phyloP scores from a whole-genome alignment of 2,888 invertebrate genomes.

The Neoitamus cyanurus region DNA sequence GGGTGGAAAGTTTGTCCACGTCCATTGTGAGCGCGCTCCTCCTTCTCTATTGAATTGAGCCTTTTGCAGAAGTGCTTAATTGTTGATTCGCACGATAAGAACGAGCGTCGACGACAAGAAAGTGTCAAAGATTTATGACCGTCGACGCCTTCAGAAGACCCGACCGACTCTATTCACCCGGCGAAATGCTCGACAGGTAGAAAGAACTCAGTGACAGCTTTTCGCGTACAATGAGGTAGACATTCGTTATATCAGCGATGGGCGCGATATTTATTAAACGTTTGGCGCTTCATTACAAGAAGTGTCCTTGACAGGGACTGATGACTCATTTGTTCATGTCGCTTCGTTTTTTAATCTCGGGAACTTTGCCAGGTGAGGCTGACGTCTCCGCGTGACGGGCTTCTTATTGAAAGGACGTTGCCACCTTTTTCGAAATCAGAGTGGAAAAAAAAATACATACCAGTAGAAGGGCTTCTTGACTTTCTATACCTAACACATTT shows the following conservation, averaged over 20 bases:
- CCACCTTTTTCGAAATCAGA: neutral
- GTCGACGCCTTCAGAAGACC: neutral
- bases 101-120: constrained; percentile 28
- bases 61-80: constrained; percentile 41
- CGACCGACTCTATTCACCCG: neutral
- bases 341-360: neutral
- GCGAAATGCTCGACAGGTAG: neutral
- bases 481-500: too few species aligned
- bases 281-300: neutral
- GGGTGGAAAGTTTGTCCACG: neutral
- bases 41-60: constrained; percentile 12
- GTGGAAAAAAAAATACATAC: neutral
- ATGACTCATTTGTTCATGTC: neutral
- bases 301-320: neutral
- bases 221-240: neutral
- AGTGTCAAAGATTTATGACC: constrained; percentile 42
- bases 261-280: neutral
- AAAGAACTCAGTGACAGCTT: neutral
- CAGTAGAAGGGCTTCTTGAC: too few species aligned
- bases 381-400: neutral
- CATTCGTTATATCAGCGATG: neutral
- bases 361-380: neutral
- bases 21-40: constrained; percentile 12
- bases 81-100: constrained; percentile 41
- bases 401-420: neutral